A percentile compares a stretch with the other conserved stretches of the same genome.
Conservation (phyloP, 2,113 vertebrate genomes). For the Centropus unirufus region DNA sequence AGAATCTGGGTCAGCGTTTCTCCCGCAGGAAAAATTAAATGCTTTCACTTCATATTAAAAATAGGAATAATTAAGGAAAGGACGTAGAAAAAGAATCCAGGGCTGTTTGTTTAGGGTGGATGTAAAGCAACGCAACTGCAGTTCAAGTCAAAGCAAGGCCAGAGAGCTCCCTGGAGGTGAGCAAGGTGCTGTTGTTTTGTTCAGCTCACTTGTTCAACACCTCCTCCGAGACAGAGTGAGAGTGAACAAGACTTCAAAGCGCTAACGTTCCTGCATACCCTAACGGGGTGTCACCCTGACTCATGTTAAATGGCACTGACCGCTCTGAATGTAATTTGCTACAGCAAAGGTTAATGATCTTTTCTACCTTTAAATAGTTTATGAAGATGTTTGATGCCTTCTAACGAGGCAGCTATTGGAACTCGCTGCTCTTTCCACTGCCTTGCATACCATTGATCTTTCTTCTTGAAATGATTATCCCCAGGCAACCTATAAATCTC, state of each 20-base stretch:
- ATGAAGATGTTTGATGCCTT: constrained; percentile 49
- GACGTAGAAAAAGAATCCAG: neutral
- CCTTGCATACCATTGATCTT: constrained; percentile 50
- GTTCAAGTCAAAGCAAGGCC: neutral
- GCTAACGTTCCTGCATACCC: neutral
- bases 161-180: neutral
- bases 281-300: neutral
- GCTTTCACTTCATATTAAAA: neutral
- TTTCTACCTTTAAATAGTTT: constrained; percentile 65
- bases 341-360: constrained; percentile 57
- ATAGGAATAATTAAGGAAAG: neutral
- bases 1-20: neutral
- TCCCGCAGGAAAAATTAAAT: neutral
- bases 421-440: constrained; percentile 19
- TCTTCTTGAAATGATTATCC: constrained; percentile 37
- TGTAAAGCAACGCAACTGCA: neutral
- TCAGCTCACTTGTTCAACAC: neutral
- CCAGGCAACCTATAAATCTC: constrained; percentile 54
- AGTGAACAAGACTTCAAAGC: neutral
- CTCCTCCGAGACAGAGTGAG: neutral
- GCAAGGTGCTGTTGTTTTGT: neutral
- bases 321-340: neutral
- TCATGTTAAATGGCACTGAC: neutral
- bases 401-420: constrained; percentile 21
- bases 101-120: neutral